phyloP scores from a whole-genome alignment of 2,113 vertebrate genomes.

The cattle (Bos taurus) region DNA sequence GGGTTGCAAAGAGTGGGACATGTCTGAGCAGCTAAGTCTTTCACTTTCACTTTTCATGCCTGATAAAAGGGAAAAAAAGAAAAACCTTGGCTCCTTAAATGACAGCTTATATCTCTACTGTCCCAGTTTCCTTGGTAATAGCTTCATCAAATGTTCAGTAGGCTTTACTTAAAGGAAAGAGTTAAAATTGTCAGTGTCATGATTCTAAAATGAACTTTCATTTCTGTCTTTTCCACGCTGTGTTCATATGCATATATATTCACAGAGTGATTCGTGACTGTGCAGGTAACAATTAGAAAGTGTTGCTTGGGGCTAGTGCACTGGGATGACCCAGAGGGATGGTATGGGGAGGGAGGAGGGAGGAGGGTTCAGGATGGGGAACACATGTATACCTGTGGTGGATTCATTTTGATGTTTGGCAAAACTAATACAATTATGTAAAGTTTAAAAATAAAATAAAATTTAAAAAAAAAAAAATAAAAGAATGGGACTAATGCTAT shows the following conservation, averaged over 20 bases:
- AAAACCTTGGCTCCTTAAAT: background rate
- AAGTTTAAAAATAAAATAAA: too few species aligned
- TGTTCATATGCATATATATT: background rate
- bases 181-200: background rate
- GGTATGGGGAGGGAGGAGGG: too few species aligned
- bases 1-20: background rate
- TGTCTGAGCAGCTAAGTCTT: background rate
- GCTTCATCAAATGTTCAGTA: background rate
- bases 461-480: too few species aligned
- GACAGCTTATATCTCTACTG: background rate
- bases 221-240: background rate
- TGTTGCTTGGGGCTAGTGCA: too few species aligned
- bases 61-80: background rate
- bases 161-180: background rate
- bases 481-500: conserved; percentile 16
- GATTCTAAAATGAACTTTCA: background rate
- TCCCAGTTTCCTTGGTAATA: background rate
- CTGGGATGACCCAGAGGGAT: too few species aligned
- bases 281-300: background rate
- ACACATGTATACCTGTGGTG: too few species aligned
- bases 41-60: background rate
- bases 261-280: background rate
- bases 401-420: too few species aligned
- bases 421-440: too few species aligned
- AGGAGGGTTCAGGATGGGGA: too few species aligned